These are phyloP conservation scores for Danio tinwini DNA, from an alignment of 2,797 vertebrate species.

Conservation along the genomic window DNA sequence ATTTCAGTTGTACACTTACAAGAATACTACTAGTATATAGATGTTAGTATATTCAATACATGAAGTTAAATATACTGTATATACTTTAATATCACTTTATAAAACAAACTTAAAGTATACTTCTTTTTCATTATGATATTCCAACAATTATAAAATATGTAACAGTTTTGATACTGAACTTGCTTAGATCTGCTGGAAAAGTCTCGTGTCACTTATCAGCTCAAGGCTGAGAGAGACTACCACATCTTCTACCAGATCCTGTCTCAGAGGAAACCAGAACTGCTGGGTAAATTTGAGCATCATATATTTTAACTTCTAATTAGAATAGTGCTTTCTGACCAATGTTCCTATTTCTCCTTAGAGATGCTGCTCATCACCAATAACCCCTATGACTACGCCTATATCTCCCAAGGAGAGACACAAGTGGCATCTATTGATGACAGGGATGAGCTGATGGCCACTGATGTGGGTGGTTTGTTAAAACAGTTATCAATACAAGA, in stretches of 20 bases:
- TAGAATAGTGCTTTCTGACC: no score
- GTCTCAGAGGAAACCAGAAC: slow-evolving; percentile 89
- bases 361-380: slow-evolving; percentile 89
- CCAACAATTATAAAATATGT: no score
- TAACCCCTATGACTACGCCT: slow-evolving; percentile 90
- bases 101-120: no score
- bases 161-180: no score
- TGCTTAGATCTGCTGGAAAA: slow-evolving; percentile 84
- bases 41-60: no score
- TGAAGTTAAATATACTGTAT: no score
- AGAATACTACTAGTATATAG: no score
- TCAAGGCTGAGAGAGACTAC: slow-evolving; percentile 86
- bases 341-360: slow-evolving; percentile 54
- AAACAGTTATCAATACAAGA: no score
- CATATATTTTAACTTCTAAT: not conserved
- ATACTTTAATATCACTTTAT: no score
- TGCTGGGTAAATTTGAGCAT: slow-evolving; percentile 76
- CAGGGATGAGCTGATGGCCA: slow-evolving; percentile 84
- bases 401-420: slow-evolving; percentile 90
- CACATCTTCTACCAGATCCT: slow-evolving; percentile 91
- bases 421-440: slow-evolving; percentile 88
- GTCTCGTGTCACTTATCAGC: slow-evolving; percentile 85
- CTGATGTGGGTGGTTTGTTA: slow-evolving; percentile 77
- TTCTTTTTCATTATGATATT: no score
- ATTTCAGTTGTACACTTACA: no score